Conservation (phyloP, 2,797 vertebrate species). For the Aselliscus stoliczkanus region DNA sequence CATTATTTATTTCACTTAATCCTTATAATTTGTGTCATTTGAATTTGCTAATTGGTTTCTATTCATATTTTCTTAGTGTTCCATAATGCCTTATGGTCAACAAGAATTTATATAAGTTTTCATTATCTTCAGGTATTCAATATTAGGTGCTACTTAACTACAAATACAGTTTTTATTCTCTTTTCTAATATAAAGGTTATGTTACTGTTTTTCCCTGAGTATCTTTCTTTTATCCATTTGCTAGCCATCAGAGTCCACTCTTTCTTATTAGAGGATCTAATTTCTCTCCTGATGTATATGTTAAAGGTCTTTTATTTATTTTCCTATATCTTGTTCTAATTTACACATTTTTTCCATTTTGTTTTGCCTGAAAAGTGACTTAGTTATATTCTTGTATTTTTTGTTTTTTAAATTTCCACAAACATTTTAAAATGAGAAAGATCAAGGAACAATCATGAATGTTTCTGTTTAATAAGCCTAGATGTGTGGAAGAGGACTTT, state of each 20-base stretch:
- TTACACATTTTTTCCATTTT: background rate
- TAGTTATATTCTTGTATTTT: background rate
- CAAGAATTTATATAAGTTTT: background rate
- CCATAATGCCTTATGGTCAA: background rate
- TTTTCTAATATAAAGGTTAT: background rate
- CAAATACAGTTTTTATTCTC: background rate
- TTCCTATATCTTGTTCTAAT: background rate
- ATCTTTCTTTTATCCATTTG: background rate
- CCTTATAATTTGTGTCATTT: background rate
- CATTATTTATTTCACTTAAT: background rate
- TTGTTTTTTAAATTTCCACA: background rate
- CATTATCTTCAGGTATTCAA: background rate
- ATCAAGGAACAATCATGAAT: background rate
- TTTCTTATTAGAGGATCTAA: background rate
- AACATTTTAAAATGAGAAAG: background rate
- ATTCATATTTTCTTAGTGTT: constrained; percentile 3
- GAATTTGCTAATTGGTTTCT: constrained; percentile 28
- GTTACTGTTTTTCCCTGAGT: background rate
- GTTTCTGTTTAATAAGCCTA: constrained; percentile 1
- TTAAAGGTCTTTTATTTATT: background rate
- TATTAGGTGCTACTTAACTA: background rate
- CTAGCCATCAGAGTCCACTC: background rate
- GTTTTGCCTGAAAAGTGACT: background rate
- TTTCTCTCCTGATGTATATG: background rate
- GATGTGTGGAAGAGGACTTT: background rate